Evolutionary conservation across 2,113 vertebrate genomes (phyloP), one percentile per base, ranked within the genome.

Genomic region (Chamaea fasciata): DNA sequence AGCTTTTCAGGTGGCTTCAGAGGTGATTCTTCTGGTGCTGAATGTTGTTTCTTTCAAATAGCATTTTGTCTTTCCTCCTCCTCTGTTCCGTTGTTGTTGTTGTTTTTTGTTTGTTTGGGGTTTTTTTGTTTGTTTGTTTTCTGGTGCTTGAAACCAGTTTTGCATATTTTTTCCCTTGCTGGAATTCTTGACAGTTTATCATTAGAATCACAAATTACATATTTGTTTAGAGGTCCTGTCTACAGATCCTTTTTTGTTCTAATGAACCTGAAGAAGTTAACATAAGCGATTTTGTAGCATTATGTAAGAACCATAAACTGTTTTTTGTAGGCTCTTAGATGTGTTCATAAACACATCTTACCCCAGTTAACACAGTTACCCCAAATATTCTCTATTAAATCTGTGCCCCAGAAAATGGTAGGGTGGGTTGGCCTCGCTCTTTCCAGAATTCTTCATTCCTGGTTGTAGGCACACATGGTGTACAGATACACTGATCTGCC

Each of bases 381-480:
- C 33, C 9, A 65, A 73, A 30, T 56, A 31, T 86, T 91, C 18
- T 39, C 24, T 91, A 20, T 68, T 57, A 79, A 92, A 79, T 92
- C 49, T 35, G 15, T 74, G 42, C 57, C 35, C 50, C 20, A 83
- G 78, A 86, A 87, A 46, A 76, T 26, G 8, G 13, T 35, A 37
- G 37, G 41, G 57, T 67, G 21, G 6, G 16, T 56, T 75, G 47
- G 12, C 22, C 10, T 55, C 0, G 0, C 30, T 17, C 9, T 20
- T 30, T 47, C n/a, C 42, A 5, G 33, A 64, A 60, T 57, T 88
- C 24, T n/a, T n/a, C 15, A 16, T 80, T 57, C 16, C 41, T 83
- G 30, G 26, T 47, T 55, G 30, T 52, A 26, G 78, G 19, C 15
- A 18, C 1, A 23, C 10, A 6, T 0, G 0, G 0, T 70, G 21